Conservation (phyloP, 2,888 invertebrate genomes). For the Bugula neritina region DNA sequence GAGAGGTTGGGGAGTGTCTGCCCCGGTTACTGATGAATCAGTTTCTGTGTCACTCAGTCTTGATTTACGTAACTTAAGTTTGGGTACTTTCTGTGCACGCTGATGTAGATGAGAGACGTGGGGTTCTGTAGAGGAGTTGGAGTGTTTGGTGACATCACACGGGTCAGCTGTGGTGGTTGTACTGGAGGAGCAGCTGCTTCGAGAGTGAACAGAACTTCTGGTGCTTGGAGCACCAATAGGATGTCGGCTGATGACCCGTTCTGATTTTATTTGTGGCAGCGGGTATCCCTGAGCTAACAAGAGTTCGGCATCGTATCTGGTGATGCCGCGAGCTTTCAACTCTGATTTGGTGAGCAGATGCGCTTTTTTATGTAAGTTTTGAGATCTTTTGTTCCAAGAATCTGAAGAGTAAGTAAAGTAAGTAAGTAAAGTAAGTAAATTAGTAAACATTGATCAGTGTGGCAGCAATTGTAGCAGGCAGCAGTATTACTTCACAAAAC, state of each 20-base stretch:
- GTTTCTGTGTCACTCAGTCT: conserved; percentile 18
- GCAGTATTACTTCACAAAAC: too few relatives aligned
- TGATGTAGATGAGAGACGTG: neutral
- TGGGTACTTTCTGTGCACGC: neutral
- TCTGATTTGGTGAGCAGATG: conserved; percentile 46
- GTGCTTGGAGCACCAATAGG: neutral
- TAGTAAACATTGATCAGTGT: too few relatives aligned
- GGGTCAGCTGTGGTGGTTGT: neutral
- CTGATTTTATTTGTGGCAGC: conserved; percentile 40
- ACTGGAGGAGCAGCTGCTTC: neutral
- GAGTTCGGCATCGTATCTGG: conserved; percentile 50
- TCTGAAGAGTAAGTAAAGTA: conserved; percentile 37
- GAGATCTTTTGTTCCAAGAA: conserved; percentile 46
- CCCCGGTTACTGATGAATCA: conserved; percentile 10
- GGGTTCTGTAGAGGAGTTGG: neutral
- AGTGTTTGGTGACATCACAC: neutral
- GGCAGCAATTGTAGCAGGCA: too few relatives aligned
- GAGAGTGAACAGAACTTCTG: neutral
- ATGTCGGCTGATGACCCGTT: neutral
- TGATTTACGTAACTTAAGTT: neutral
- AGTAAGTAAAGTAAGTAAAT: too few relatives aligned
- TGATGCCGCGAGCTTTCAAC: conserved; percentile 47
- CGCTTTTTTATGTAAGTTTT: conserved; percentile 44
- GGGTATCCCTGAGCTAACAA: conserved; percentile 44
- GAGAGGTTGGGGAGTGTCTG: conserved; percentile 6